Evolutionary conservation across 2,113 vertebrate species (phyloP).

Genomic region (Tetrax tetrax): DNA sequence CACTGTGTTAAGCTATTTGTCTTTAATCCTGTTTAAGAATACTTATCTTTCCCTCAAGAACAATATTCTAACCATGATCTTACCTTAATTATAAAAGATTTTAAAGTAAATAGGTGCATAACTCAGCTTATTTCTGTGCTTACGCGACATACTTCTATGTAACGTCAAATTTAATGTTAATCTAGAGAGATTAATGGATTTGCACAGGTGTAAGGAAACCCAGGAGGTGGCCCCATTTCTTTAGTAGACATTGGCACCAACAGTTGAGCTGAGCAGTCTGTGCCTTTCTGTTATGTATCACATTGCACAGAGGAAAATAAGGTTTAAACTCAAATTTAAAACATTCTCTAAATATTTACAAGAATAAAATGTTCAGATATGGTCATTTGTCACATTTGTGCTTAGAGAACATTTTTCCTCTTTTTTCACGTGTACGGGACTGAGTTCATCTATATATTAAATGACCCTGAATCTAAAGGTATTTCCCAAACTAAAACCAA

Average conservation of each 20-base stretch:
- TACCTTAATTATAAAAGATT: not conserved
- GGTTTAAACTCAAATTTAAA: slow-evolving; percentile 5
- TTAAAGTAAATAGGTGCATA: not conserved
- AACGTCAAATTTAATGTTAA: not conserved
- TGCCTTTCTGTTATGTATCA: not conserved
- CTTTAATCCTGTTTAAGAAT: not conserved
- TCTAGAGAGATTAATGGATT: not conserved
- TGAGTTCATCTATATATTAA: not conserved
- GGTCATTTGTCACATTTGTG: not conserved
- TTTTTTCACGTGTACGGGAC: not conserved
- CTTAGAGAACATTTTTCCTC: not conserved
- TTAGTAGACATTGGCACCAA: not conserved
- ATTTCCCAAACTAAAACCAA: not conserved
- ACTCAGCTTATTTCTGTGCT: not conserved
- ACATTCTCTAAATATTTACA: not conserved
- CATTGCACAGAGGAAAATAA: not conserved
- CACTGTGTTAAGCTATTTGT: not conserved
- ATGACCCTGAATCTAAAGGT: not conserved
- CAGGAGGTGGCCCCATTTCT: not conserved
- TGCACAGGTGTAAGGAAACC: not conserved
- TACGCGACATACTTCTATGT: not conserved
- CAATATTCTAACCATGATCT: not conserved
- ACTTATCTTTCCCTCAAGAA: not conserved
- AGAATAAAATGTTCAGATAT: not conserved
- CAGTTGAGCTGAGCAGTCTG: not conserved